Evolutionary conservation across 1,140 invertebrate species (phyloP).

Genomic region (Drosophila sucinea): DNA sequence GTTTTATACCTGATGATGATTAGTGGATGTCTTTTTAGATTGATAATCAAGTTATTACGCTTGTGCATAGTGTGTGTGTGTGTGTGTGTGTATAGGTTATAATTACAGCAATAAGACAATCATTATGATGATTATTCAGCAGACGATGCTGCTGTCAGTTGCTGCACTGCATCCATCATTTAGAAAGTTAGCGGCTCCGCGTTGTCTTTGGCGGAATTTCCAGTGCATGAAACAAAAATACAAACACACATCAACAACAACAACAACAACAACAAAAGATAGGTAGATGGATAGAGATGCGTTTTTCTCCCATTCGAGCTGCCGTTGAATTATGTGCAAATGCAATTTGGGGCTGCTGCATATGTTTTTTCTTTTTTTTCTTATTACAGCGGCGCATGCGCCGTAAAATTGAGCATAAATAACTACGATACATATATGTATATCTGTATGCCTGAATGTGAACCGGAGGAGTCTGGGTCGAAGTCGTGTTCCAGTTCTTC

Average conservation of each 20-base stretch:
- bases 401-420: constrained; percentile 67
- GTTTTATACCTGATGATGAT: neutral
- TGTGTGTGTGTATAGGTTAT: neutral
- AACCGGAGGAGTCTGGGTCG: constrained; percentile 17
- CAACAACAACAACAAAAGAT: neutral
- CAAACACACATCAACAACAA: no score
- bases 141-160: constrained; percentile 33
- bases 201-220: constrained; percentile 71
- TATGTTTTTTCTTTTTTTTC: constrained; percentile 23
- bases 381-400: constrained; percentile 61
- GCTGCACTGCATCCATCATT: constrained; percentile 44
- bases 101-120: constrained; percentile 39
- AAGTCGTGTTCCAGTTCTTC: constrained; percentile 49
- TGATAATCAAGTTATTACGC: constrained; percentile 16
- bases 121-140: constrained; percentile 66
- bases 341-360: constrained; percentile 65
- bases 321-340: constrained; percentile 75
- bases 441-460: constrained; percentile 1
- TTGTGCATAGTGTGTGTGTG: constrained; percentile 6
- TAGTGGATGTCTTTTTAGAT: constrained; percentile 20
- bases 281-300: neutral
- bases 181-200: constrained; percentile 75
- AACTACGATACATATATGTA: constrained; percentile 5
- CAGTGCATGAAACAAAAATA: constrained; percentile 65
- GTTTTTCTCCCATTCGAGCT: constrained; percentile 60